Evolutionary conservation across 2,797 vertebrate species (phyloP).

Genomic region (Sitta carolinensis): DNA sequence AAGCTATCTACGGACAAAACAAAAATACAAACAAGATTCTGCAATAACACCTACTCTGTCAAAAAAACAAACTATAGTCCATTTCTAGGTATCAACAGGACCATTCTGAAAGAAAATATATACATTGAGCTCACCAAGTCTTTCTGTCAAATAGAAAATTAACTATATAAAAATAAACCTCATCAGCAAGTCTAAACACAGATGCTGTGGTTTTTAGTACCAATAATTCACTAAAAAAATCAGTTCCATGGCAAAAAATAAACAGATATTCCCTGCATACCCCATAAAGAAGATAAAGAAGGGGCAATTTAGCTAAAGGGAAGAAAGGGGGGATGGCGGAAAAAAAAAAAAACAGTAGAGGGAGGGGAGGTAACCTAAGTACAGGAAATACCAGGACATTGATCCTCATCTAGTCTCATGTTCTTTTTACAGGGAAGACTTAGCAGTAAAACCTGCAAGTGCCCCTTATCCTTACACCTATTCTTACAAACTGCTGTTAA

Average conservation of each 20-base stretch:
- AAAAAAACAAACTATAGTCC: neutral
- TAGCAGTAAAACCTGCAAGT: neutral
- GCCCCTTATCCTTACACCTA: neutral
- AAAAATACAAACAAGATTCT: neutral
- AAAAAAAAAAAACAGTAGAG: accelerated
- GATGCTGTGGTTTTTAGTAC: neutral
- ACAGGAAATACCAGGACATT: neutral
- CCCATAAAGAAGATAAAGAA: neutral
- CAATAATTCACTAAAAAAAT: neutral
- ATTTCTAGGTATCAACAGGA: neutral
- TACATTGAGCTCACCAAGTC: neutral
- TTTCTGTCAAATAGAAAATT: neutral
- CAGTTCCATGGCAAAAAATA: neutral
- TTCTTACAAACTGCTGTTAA: neutral
- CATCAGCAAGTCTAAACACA: neutral
- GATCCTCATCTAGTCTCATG: neutral
- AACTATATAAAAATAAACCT: neutral
- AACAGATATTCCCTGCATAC: neutral
- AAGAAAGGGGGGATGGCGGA: neutral
- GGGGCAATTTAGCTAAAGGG: neutral
- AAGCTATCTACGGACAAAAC: neutral
- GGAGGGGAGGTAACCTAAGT: neutral
- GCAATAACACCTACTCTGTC: neutral
- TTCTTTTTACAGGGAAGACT: neutral
- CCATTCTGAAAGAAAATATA: neutral